These are phyloP conservation scores for Brachionus paranguensis DNA, from an alignment of 1,140 invertebrate species.

Conservation along the genomic window DNA sequence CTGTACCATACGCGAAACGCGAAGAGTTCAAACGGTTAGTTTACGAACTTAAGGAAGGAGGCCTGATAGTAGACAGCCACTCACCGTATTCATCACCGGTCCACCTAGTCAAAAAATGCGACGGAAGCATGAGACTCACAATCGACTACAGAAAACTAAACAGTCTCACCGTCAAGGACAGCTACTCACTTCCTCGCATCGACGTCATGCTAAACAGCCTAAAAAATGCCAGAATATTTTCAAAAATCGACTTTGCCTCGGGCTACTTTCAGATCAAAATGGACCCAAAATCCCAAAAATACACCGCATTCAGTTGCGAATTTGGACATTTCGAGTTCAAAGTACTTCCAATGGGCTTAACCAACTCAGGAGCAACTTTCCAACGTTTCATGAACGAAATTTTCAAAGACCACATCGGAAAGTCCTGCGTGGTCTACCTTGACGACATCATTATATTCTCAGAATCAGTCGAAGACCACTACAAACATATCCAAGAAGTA, in stretches of 20 bases:
- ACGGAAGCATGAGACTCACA: neutral
- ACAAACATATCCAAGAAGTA: neutral
- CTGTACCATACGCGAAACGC: neutral
- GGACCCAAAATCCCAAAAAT: neutral
- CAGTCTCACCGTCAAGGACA: neutral
- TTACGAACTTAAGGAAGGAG: neutral
- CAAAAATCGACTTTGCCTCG: neutral
- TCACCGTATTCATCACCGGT: neutral
- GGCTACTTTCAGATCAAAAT: slow-evolving; percentile 19
- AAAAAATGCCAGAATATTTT: neutral
- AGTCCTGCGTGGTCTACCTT: neutral
- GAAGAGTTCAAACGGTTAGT: neutral
- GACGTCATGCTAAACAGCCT: slow-evolving; percentile 16
- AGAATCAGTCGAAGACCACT: neutral
- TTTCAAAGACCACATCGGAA: neutral
- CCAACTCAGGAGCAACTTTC: slow-evolving; percentile 39
- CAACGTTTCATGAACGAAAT: neutral
- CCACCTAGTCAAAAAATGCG: neutral
- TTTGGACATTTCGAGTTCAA: slow-evolving; percentile 40
- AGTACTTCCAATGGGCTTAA: slow-evolving; percentile 24
- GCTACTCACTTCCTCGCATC: neutral
- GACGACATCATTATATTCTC: slow-evolving; percentile 15
- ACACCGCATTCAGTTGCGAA: slow-evolving; percentile 42
- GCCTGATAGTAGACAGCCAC: neutral
- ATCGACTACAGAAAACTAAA: neutral